Evolutionary conservation across 1,140 invertebrate species (phyloP), one percentile per base, ranked within the genome.

Genomic region (Lordiphosa clarofinis): DNA sequence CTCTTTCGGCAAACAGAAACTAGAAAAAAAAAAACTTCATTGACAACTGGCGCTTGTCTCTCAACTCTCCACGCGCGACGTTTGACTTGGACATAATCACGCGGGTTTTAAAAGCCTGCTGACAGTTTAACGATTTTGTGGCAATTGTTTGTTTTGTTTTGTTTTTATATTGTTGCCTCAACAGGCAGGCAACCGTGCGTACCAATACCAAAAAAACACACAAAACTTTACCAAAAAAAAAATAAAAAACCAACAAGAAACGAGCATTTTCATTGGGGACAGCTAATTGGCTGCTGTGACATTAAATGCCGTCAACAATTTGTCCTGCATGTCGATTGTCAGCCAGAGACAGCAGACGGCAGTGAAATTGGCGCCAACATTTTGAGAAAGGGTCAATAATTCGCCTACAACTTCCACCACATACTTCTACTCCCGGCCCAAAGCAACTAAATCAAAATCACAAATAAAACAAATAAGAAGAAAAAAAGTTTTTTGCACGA

Each of bases 71-170:
- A 49, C 37, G 15, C 38, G 24, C 43, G 68, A 65, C 71, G 52
- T 60, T 68, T 40, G 50, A 65, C 76, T 82, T 54, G 67, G 76
- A 81, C 76, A 81, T 81, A 81, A 81, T 81, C 76, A 76, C 78
- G 76, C 78, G 72, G 21, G 24, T 72, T 87, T 76, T 86, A 75
- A 81, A 69, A 67, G 67, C 75, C 12, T 82, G 81, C 74, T 86
- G 81, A 86, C 81, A 86, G 75, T 76, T 86, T 86, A 86, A 86
- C 81, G 81, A 86, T 86, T 86, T 46, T 86, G 81, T 75, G 81
- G 68, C 66, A 63, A 86, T 81, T 74, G 81, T 82, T 82, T 86
- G 68, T 82, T 82, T 86, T 86, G 63, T 82, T 84, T 46, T 52
- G 52, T 67, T 69, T 58, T 63, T 60, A 64, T 49, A 59, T 39